A percentile compares a stretch with the other conserved stretches of the same genome.
Conservation (phyloP, 1,140 invertebrate species). For the Solen grandis region DNA sequence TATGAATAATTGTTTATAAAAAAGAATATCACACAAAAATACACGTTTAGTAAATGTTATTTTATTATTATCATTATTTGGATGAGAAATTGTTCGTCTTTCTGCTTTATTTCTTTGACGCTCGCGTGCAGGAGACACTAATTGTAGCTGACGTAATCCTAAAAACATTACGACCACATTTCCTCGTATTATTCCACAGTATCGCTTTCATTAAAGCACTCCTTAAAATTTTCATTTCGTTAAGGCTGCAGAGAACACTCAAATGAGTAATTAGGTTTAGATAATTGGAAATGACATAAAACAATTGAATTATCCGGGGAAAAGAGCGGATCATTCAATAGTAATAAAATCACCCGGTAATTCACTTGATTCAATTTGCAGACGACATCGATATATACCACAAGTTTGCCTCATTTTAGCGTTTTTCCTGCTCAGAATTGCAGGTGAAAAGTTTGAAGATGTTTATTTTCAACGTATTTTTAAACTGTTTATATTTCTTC, state of each 20-base stretch:
- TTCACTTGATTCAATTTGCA: constrained; percentile 5
- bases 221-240: too few relatives aligned
- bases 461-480: too few relatives aligned
- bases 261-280: constrained; percentile 16
- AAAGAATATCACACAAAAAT: neutral
- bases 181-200: neutral
- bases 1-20: neutral
- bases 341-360: neutral
- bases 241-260: too few relatives aligned
- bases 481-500: too few relatives aligned
- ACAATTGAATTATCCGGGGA: constrained; percentile 41
- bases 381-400: too few relatives aligned
- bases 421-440: too few relatives aligned
- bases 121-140: neutral
- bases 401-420: too few relatives aligned
- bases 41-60: too few relatives aligned
- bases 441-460: too few relatives aligned
- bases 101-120: neutral
- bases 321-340: neutral
- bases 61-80: too few relatives aligned
- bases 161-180: neutral
- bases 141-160: neutral
- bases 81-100: too few relatives aligned
- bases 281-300: constrained; percentile 49
- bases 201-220: neutral